A percentile compares a stretch with the other conserved stretches of the same genome.
Evolutionary conservation across 2,113 vertebrate genomes (phyloP).

Genomic region (Beaufortia kweichowensis): DNA sequence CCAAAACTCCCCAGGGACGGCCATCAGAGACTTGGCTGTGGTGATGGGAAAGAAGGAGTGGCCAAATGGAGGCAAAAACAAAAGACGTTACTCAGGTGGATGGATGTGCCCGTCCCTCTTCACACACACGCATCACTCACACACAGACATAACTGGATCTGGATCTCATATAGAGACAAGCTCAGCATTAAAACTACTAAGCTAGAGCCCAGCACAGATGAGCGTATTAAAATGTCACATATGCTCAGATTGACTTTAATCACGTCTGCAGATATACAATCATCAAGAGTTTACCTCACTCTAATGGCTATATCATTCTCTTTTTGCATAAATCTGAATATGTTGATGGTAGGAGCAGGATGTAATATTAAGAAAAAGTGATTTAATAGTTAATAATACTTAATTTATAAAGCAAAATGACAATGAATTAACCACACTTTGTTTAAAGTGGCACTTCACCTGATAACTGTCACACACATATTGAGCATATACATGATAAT

Average conservation of each 20-base stretch:
- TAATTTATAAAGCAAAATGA: no score
- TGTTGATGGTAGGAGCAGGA: not conserved
- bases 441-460: no score
- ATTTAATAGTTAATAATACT: not conserved
- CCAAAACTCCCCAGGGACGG: conserved; percentile 19
- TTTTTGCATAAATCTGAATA: conserved; percentile 9
- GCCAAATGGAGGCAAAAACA: not conserved
- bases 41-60: conserved; percentile 6
- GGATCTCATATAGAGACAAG: conserved; percentile 36
- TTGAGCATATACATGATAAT: no score
- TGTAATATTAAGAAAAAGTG: not conserved
- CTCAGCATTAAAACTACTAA: conserved; percentile 37
- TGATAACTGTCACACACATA: no score
- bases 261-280: not conserved
- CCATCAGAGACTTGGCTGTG: conserved; percentile 14
- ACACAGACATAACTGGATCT: conserved; percentile 45
- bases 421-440: no score
- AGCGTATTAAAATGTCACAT: conserved; percentile 30
- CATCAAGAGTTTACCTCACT: not conserved
- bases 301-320: not conserved
- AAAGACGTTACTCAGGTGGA: conserved; percentile 40
- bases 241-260: conserved; percentile 29
- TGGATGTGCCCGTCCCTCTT: no score
- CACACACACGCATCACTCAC: not conserved
- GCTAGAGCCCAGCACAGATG: not conserved